A percentile compares a stretch with the other conserved stretches of the same genome.
Conservation (phyloP, 1,140 invertebrate genomes). For the Paraescarpia echinospica region DNA sequence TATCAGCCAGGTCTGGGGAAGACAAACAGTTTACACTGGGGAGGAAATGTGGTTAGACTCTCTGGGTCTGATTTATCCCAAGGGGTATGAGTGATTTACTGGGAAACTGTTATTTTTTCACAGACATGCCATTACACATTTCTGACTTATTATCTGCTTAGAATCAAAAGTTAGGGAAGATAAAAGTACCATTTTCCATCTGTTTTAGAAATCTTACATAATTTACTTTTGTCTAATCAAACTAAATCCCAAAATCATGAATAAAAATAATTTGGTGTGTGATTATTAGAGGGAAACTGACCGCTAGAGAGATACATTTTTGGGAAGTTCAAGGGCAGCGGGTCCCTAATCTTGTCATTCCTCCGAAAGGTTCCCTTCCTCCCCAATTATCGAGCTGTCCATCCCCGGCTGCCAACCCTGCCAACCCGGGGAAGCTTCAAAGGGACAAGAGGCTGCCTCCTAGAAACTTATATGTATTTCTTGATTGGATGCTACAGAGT, state of each 20-base stretch:
- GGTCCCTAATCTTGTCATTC: neutral
- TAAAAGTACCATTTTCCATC: too few species aligned
- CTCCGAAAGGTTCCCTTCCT: neutral
- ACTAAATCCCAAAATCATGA: neutral
- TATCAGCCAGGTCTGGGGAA: neutral
- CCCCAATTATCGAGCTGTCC: neutral
- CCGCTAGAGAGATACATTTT: neutral
- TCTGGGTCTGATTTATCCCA: neutral
- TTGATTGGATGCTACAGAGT: neutral
- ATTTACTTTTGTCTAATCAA: too few species aligned
- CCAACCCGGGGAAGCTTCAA: neutral
- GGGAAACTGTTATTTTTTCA: too few species aligned
- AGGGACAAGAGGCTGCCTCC: neutral
- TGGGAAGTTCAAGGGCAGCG: neutral
- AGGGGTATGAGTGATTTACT: neutral
- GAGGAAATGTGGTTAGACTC: neutral
- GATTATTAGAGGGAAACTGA: neutral
- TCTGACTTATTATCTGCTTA: too few species aligned
- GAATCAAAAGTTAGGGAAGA: too few species aligned
- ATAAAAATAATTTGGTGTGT: neutral
- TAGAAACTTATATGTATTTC: conserved; percentile 2
- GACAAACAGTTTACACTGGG: neutral
- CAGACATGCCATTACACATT: too few species aligned
- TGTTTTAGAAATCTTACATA: too few species aligned
- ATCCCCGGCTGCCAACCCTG: neutral